Percentiles rank a stretch among this genome's conserved stretches.
Conservation (phyloP, 2,888 invertebrate genomes). For the Neoscelio sp. region DNA sequence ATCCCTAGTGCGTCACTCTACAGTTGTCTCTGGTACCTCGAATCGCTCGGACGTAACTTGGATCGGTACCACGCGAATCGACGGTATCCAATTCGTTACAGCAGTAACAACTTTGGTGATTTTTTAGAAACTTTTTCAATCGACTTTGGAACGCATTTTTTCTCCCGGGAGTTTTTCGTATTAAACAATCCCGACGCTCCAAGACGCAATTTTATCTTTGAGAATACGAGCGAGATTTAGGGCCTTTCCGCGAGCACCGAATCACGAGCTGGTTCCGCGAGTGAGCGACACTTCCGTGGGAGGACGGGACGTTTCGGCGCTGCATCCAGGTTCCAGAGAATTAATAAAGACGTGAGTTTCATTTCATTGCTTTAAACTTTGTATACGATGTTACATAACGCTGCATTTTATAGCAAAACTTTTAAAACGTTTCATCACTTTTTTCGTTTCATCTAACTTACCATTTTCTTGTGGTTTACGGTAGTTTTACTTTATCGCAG, state of each 20-base stretch:
- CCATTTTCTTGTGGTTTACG: too few species aligned
- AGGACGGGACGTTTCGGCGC: slow-evolving; percentile 49
- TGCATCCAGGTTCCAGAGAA: slow-evolving; percentile 54
- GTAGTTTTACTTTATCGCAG: too few species aligned
- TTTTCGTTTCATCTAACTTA: too few species aligned
- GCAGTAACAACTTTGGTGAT: slow-evolving; percentile 7
- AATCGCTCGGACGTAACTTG: slow-evolving; percentile 79
- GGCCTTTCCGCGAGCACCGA: slow-evolving; percentile 14
- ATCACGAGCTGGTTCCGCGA: slow-evolving; percentile 44
- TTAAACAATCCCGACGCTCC: slow-evolving; percentile 57
- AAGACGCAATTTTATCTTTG: slow-evolving; percentile 28
- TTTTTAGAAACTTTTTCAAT: slow-evolving; percentile 8
- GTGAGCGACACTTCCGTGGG: slow-evolving; percentile 40
- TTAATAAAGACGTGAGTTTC: slow-evolving; percentile 60
- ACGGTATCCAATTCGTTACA: slow-evolving; percentile 13
- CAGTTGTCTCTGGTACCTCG: slow-evolving; percentile 82
- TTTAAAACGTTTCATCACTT: too few species aligned
- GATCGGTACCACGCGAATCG: slow-evolving; percentile 58
- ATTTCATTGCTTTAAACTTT: background rate
- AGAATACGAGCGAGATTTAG: slow-evolving; percentile 58
- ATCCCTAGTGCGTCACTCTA: slow-evolving; percentile 64
- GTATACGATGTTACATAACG: too few species aligned
- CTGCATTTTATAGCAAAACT: background rate
- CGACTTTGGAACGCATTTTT: slow-evolving; percentile 1
- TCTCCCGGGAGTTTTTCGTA: background rate